A percentile compares a stretch with the other conserved stretches of the same genome.
Conservation (phyloP, 1,140 invertebrate species). For the Pseudoatta argentina region DNA sequence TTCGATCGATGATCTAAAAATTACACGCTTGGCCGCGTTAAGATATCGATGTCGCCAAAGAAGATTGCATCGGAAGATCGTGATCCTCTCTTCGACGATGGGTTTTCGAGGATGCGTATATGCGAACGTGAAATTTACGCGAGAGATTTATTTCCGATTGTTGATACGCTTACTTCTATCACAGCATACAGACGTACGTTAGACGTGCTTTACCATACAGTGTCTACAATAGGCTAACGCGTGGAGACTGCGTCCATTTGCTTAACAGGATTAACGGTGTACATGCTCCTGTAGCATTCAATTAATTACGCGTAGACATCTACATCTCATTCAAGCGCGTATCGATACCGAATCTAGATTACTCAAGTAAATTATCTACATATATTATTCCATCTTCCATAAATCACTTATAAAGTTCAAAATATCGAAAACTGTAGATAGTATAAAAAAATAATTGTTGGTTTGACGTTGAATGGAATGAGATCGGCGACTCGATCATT, state of each 20-base stretch:
- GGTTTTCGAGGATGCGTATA: constrained; percentile 20
- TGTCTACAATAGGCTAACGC: constrained; percentile 64
- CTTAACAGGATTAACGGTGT: constrained; percentile 67
- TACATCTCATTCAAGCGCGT: constrained; percentile 76
- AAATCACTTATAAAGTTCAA: constrained; percentile 69
- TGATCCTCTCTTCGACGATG: background rate
- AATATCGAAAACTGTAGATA: constrained; percentile 27
- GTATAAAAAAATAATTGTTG: constrained; percentile 41
- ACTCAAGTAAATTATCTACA: constrained; percentile 68
- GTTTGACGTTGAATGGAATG: constrained; percentile 57
- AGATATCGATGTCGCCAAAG: constrained; percentile 24
- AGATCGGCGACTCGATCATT: background rate
- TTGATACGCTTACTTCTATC: constrained; percentile 85
- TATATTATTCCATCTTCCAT: constrained; percentile 41
- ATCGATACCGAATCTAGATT: constrained; percentile 81
- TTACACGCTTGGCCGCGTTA: background rate
- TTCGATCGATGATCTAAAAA: background rate
- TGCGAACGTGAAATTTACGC: constrained; percentile 59
- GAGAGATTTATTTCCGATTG: constrained; percentile 79
- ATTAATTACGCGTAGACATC: constrained; percentile 80
- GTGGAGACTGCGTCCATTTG: constrained; percentile 47
- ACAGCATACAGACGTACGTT: constrained; percentile 81
- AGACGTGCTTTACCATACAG: constrained; percentile 66
- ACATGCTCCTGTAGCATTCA: constrained; percentile 55
- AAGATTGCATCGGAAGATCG: constrained; percentile 4